Evolutionary conservation across 30 jellyfish, hydroid and myxozoan species (phyloP).

Genomic region (Chrysaora quinquecirrha): DNA sequence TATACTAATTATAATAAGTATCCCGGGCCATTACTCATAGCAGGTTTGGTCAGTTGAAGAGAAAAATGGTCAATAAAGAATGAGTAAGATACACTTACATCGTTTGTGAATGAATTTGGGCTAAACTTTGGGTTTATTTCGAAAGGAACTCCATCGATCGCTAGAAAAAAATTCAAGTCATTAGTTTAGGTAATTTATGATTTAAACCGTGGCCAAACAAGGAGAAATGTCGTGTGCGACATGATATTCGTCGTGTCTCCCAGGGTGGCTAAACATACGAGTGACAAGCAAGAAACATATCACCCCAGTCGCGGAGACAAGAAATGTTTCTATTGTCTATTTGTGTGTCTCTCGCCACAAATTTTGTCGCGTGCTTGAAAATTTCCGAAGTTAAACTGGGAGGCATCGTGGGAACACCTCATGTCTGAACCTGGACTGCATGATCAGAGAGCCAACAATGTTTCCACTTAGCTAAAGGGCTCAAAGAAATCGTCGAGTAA

Average conservation of each 20-base stretch:
- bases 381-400: not conserved
- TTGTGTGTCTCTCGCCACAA: too few relatives aligned
- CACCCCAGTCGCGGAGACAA: too few relatives aligned
- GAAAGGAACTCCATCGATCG: slow-evolving; percentile 90
- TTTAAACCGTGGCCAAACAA: not conserved
- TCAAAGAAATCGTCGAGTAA: too few relatives aligned
- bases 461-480: too few relatives aligned
- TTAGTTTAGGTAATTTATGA: not conserved
- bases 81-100: slow-evolving; percentile 57
- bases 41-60: not conserved
- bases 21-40: not conserved
- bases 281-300: too few relatives aligned
- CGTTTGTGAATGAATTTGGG: slow-evolving; percentile 18
- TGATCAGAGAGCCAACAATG: too few relatives aligned
- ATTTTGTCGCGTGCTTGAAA: too few relatives aligned
- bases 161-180: slow-evolving; percentile 45
- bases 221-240: not conserved
- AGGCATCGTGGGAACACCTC: too few relatives aligned
- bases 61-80: not conserved
- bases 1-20: not conserved
- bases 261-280: too few relatives aligned
- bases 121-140: slow-evolving; percentile 78
- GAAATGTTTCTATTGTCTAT: too few relatives aligned
- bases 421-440: too few relatives aligned
- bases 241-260: too few relatives aligned